These are phyloP conservation scores for Diphyllodes magnificus DNA, from an alignment of 2,113 vertebrate genomes.

Conservation along the genomic window DNA sequence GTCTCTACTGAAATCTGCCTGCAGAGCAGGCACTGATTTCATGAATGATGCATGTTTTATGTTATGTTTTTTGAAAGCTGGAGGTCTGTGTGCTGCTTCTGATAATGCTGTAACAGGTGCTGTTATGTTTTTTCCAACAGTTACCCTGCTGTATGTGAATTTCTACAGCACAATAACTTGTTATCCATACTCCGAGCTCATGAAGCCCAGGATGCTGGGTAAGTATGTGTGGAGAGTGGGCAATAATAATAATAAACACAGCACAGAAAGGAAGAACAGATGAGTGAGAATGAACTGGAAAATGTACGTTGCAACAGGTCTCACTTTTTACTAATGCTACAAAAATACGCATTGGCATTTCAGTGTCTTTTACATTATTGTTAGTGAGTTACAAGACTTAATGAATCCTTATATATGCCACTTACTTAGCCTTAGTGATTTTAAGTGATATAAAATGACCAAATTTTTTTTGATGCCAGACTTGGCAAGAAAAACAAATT, in stretches of 20 bases:
- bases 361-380: not conserved
- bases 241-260: not conserved
- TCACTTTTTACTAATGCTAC: not conserved
- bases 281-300: not conserved
- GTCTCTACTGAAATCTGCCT: not conserved
- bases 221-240: slow-evolving; percentile 52
- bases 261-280: not conserved
- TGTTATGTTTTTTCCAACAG: slow-evolving; percentile 68
- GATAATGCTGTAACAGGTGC: slow-evolving; percentile 12
- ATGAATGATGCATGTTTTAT: not conserved
- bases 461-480: not conserved
- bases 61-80: not conserved
- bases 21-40: not conserved
- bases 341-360: not conserved
- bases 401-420: not conserved
- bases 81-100: not conserved
- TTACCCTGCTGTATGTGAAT: slow-evolving; percentile 98
- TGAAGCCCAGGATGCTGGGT: slow-evolving; percentile 99
- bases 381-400: not conserved
- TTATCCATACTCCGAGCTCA: slow-evolving; percentile 98
- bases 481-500: not conserved
- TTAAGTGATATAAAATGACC: not conserved
- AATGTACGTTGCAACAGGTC: not conserved
- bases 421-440: not conserved
- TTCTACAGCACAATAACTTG: slow-evolving; percentile 99